A percentile compares a stretch with the other conserved stretches of the same genome.
phyloP scores from a whole-genome alignment of 2,113 vertebrate genomes.

The Sakesphorus luctuosus region DNA sequence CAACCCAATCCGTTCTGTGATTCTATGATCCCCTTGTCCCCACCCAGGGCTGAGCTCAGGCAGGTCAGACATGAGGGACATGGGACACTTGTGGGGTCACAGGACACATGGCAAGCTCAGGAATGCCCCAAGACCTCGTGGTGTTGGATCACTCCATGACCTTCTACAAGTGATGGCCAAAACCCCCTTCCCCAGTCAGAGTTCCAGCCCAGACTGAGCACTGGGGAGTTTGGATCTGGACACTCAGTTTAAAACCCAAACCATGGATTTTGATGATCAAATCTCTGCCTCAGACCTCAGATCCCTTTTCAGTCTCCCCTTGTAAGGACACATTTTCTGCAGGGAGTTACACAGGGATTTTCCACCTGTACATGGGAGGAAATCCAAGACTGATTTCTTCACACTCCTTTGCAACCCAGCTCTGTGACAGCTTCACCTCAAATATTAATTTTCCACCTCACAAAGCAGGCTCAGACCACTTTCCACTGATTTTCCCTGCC shows the following conservation, averaged over 20 bases:
- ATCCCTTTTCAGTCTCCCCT: background rate
- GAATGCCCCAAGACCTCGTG: rapidly evolving
- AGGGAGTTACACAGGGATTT: background rate
- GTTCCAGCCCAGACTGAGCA: background rate
- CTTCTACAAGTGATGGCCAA: background rate
- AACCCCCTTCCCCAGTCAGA: too few relatives aligned
- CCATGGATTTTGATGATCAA: background rate
- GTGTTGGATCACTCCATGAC: background rate
- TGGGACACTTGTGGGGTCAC: background rate
- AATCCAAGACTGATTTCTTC: background rate
- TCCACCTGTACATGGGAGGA: background rate
- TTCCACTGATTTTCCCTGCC: background rate
- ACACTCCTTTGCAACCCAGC: background rate
- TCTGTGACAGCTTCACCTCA: background rate
- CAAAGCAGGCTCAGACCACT: background rate
- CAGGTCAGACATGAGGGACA: background rate
- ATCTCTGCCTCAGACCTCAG: background rate
- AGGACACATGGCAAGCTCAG: background rate
- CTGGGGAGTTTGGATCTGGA: background rate
- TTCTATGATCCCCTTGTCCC: too few relatives aligned
- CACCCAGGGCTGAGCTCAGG: background rate
- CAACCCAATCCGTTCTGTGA: too few relatives aligned
- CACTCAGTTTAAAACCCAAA: background rate
- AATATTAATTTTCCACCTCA: background rate
- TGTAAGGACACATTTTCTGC: background rate